Conservation (phyloP, 2,797 vertebrate species). For the Lateolabrax maculatus region DNA sequence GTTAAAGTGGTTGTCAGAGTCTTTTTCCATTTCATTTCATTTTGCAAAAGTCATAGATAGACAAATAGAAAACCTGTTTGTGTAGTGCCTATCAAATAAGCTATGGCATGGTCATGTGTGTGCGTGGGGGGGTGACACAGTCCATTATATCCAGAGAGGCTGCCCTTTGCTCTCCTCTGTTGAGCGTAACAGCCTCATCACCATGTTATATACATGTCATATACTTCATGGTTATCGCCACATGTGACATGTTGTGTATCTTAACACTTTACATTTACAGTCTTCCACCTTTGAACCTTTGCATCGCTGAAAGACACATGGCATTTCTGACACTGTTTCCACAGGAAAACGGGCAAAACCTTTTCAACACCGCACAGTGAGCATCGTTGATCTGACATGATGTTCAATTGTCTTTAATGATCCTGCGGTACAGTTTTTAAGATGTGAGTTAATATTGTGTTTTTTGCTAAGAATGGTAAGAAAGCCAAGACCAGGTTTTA, state of each 20-base stretch:
- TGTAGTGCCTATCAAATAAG: not conserved
- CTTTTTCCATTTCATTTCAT: not conserved
- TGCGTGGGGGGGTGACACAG: not conserved
- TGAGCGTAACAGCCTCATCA: not conserved
- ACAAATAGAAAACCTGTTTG: not conserved
- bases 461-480: not conserved
- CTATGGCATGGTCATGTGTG: not conserved
- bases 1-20: not conserved
- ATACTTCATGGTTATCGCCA: not conserved
- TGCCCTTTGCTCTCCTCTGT: slow-evolving; percentile 32
- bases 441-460: too few relatives aligned
- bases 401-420: not conserved
- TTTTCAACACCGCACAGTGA: not conserved
- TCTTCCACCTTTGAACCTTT: slow-evolving; percentile 14
- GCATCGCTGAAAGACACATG: not conserved
- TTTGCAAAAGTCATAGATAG: not conserved
- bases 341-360: not conserved
- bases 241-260: not conserved
- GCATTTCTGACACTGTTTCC: not conserved
- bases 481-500: not conserved
- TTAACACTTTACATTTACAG: slow-evolving; percentile 19
- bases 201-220: accelerated
- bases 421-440: not conserved
- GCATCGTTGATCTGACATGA: not conserved
- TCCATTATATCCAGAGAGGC: not conserved